Evolutionary conservation across 2,113 vertebrate genomes (phyloP).

Genomic region (Clarias gariepinus): DNA sequence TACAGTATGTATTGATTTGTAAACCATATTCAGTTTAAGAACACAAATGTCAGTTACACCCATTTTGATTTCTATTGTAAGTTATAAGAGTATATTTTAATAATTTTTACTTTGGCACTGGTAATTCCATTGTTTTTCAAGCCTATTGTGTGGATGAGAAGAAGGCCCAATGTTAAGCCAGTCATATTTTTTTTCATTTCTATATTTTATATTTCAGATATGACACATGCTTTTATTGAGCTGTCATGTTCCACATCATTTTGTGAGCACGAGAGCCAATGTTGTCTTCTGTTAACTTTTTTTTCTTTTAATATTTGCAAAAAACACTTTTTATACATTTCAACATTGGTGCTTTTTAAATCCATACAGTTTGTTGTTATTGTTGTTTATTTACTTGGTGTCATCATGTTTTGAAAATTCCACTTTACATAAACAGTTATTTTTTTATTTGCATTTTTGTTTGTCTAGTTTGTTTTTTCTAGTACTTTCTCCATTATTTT

Average conservation of each 20-base stretch:
- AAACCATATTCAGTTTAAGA: constrained; percentile 57
- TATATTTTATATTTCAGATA: neutral
- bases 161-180: neutral
- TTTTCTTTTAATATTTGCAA: constrained; percentile 54
- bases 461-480: neutral
- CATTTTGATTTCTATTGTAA: constrained; percentile 39
- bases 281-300: constrained; percentile 24
- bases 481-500: neutral
- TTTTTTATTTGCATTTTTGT: neutral
- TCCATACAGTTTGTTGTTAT: constrained; percentile 23
- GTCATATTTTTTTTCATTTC: constrained; percentile 11
- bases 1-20: constrained; percentile 53
- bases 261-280: constrained; percentile 14
- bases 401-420: constrained; percentile 32
- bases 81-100: constrained; percentile 50
- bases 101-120: constrained; percentile 31
- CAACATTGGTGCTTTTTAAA: constrained; percentile 31
- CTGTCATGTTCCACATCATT: constrained; percentile 2
- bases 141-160: neutral
- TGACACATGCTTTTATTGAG: constrained; percentile 1
- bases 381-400: constrained; percentile 34
- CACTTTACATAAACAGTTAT: constrained; percentile 25
- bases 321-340: constrained; percentile 36
- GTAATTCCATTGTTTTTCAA: constrained; percentile 21
- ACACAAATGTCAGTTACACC: constrained; percentile 59